A percentile compares a stretch with the other conserved stretches of the same genome.
phyloP scores from a whole-genome alignment of 2,797 vertebrate genomes.

The Cetoscarus ocellatus region DNA sequence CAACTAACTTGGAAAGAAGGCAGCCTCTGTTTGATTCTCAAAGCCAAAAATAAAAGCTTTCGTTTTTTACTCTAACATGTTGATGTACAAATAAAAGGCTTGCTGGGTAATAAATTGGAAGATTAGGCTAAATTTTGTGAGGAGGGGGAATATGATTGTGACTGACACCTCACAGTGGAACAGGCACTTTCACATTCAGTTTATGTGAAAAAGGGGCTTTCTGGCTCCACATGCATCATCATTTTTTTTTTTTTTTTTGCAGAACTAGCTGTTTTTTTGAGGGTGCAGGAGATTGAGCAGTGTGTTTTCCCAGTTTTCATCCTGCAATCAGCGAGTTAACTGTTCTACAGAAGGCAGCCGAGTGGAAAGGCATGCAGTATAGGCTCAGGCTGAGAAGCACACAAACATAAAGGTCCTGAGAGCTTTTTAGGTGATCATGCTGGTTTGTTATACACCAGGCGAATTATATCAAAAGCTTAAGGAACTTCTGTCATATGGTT shows the following conservation, averaged over 20 bases:
- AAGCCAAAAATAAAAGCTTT: constrained; percentile 20
- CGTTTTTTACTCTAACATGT: constrained; percentile 11
- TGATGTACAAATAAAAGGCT: constrained; percentile 18
- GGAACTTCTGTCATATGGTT: constrained; percentile 21
- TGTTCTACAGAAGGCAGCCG: constrained; percentile 70
- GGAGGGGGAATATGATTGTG: constrained; percentile 42
- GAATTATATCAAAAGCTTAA: constrained; percentile 19
- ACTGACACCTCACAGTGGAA: constrained; percentile 40
- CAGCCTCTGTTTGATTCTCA: constrained; percentile 41
- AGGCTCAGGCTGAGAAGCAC: constrained; percentile 69
- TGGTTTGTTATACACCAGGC: constrained; percentile 8
- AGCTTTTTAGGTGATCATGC: constrained; percentile 70
- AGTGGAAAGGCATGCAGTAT: constrained; percentile 80
- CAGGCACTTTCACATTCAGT: constrained; percentile 49
- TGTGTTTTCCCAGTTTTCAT: constrained; percentile 68
- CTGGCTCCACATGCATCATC: constrained; percentile 26
- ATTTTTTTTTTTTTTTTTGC: constrained; percentile 33
- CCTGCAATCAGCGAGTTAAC: constrained; percentile 75
- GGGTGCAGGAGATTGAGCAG: constrained; percentile 31
- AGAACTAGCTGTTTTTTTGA: constrained; percentile 30
- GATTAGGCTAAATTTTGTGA: constrained; percentile 10
- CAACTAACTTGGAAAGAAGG: constrained; percentile 65
- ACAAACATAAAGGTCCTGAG: constrained; percentile 67
- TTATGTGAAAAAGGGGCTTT: constrained; percentile 28
- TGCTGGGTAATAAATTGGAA: constrained; percentile 17